Conservation (phyloP, 2,888 invertebrate species). For the Stenichneumon culpator region DNA sequence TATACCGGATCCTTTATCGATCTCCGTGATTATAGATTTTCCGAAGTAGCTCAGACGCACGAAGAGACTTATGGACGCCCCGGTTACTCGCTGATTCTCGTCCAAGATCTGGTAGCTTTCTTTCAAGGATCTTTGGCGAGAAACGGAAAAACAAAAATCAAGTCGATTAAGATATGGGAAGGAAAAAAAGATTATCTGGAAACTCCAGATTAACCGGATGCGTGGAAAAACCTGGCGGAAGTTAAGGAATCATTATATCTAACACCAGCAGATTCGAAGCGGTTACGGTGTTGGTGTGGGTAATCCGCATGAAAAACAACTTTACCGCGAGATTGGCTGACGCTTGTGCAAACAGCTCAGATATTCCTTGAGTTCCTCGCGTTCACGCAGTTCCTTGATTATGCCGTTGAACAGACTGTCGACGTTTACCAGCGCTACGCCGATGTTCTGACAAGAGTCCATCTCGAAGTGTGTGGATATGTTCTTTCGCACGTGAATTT, state of each 20-base stretch:
- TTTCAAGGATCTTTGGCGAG: slow-evolving; percentile 74
- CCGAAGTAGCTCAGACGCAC: slow-evolving; percentile 79
- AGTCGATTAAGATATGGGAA: neutral
- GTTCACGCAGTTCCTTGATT: slow-evolving; percentile 75
- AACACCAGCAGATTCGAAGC: neutral
- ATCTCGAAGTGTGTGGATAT: slow-evolving; percentile 77
- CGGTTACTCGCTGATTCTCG: slow-evolving; percentile 69
- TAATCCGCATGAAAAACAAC: neutral
- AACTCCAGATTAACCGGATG: neutral
- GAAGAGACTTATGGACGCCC: slow-evolving; percentile 74
- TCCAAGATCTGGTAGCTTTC: slow-evolving; percentile 72
- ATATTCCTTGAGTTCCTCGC: slow-evolving; percentile 74
- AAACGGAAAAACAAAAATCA: neutral
- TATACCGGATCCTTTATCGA: slow-evolving; percentile 64
- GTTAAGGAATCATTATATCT: neutral
- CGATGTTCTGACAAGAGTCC: slow-evolving; percentile 71
- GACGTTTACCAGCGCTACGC: slow-evolving; percentile 73
- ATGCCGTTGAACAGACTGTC: slow-evolving; percentile 79
- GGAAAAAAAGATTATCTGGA: neutral
- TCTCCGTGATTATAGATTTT: slow-evolving; percentile 78
- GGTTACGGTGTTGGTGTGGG: neutral
- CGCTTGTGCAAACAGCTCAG: slow-evolving; percentile 72
- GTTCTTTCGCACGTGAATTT: slow-evolving; percentile 75
- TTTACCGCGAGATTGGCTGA: slow-evolving; percentile 78
- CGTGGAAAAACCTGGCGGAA: neutral